Base-by-base conservation (phyloP, 2,113 vertebrate genomes). In the Gambusia holbrooki region DNA sequence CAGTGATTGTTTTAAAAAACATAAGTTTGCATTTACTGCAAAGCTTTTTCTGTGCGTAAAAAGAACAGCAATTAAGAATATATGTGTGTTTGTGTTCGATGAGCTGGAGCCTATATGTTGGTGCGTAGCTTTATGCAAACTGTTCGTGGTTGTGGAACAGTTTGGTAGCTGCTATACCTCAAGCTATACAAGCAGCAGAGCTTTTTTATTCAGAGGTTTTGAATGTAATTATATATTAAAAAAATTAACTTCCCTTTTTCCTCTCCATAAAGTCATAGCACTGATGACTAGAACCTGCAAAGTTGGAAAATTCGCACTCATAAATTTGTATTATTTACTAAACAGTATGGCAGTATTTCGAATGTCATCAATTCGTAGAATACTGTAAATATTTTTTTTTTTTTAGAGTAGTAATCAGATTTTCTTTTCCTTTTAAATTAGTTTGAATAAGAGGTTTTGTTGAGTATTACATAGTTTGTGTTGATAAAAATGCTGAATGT, bases 261-360 rank as follows among this genome's bases (percentile, higher is more conserved):
- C 54, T 68, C 64, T 81, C 76, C 40, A 65, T 75, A 66, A 92
- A 89, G 88, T 86, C 86, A 87, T 80, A 90, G 91, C 83, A 92
- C 93, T 95, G 93, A 94, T 86, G 76, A 90, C 78, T 75, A 69
- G 81, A 67, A 74, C 88, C 76, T 84, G 74, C 83, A 84, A 88
- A 76, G 62, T 71, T 70, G 67, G 84, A 68, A 77, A 74, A 77
- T 88, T 76, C 64, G 66, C 67, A 25, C 77, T 84, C 58, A 80
- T 79, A 86, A 79, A 68, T 73, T 77, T 87, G 90, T 94, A 87
- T 93, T 93, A 89, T 91, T 42, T 88, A 82, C 76, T 48, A 84
- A 93, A 92, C 83, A 92, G 85, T 77, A 64, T 68, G 83, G 87
- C 94, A 95, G 94, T 95, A 95, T 95, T 95, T 93, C 84, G 88